Conservation (phyloP, 2,113 vertebrate genomes). For the Nestor notabilis region DNA sequence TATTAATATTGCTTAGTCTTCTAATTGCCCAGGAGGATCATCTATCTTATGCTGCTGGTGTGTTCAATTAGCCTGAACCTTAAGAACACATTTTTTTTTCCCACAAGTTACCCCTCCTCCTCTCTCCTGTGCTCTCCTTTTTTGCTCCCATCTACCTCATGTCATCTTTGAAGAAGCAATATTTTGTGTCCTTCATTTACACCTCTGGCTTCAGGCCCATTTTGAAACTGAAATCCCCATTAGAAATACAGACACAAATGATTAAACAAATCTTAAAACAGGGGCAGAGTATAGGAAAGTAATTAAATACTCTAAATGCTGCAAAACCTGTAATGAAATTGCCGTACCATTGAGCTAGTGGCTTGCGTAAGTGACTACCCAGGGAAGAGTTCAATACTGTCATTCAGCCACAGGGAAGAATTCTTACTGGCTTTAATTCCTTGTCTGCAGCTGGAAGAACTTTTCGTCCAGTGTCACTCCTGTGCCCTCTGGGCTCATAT, state of each 20-base stretch:
- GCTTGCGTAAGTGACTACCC: not conserved
- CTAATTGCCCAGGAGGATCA: slow-evolving; percentile 24
- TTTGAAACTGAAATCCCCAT: not conserved
- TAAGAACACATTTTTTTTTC: not conserved
- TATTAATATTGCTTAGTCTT: slow-evolving; percentile 28
- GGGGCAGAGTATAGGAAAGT: not conserved
- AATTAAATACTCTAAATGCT: not conserved
- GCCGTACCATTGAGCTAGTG: not conserved
- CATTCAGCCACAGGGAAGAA: not conserved
- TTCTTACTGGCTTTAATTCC: not conserved
- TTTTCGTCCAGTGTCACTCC: not conserved
- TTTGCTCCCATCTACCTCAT: not conserved
- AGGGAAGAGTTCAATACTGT: not conserved
- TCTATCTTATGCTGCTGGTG: slow-evolving; percentile 10
- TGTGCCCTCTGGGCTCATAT: rapidly evolving
- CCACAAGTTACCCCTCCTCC: not conserved
- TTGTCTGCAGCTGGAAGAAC: not conserved
- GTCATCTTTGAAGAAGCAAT: slow-evolving; percentile 27
- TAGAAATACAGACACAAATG: not conserved
- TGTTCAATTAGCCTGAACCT: slow-evolving; percentile 44
- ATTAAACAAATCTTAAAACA: slow-evolving; percentile 25
- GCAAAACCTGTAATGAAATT: not conserved
- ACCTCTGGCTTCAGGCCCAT: slow-evolving; percentile 20
- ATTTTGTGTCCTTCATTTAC: slow-evolving; percentile 7
- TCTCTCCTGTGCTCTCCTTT: not conserved